Evolutionary conservation across 2,113 vertebrate species (phyloP).

Genomic region (Procavia capensis): DNA sequence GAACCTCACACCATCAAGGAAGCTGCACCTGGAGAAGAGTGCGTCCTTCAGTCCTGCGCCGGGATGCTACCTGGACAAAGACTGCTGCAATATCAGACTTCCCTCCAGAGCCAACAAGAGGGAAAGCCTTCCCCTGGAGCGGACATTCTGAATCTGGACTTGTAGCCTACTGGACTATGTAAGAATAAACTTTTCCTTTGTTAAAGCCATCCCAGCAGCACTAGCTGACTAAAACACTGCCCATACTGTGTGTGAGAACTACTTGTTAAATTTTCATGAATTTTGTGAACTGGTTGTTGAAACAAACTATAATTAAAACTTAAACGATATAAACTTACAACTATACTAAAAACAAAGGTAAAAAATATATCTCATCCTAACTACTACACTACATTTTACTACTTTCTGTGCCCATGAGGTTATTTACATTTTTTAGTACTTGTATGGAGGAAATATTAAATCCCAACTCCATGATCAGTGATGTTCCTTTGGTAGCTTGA

Average conservation of each 20-base stretch:
- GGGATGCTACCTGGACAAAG: too few species aligned
- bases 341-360: background rate
- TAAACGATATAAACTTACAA: background rate
- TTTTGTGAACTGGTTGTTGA: constrained; percentile 13
- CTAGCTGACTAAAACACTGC: too few species aligned
- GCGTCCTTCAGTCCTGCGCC: too few species aligned
- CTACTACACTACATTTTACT: background rate
- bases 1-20: too few species aligned
- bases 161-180: too few species aligned
- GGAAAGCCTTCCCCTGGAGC: too few species aligned
- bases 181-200: too few species aligned
- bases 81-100: too few species aligned
- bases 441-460: background rate
- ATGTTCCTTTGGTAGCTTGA: background rate
- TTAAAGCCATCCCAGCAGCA: too few species aligned
- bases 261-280: constrained; percentile 48
- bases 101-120: too few species aligned
- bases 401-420: background rate
- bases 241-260: background rate
- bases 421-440: background rate
- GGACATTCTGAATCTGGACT: too few species aligned
- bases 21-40: too few species aligned
- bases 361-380: background rate
- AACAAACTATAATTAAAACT: background rate
- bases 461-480: background rate